phyloP scores from a whole-genome alignment of 2,888 invertebrate genomes.

The Lagria hirta region DNA sequence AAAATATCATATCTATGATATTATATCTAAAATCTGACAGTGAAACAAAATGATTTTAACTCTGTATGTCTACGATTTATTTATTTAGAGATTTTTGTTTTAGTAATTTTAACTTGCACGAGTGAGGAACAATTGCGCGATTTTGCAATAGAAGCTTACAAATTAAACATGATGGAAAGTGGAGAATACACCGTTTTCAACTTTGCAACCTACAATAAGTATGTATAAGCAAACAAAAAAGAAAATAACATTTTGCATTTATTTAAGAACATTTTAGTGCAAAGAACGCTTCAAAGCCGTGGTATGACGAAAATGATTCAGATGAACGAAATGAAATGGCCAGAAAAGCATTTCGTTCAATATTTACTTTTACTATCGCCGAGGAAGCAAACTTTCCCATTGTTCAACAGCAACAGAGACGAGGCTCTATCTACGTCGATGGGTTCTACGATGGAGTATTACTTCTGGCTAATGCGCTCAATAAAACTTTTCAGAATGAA shows the following conservation, averaged over 20 bases:
- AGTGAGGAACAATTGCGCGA: slow-evolving; percentile 85
- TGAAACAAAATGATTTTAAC: no score
- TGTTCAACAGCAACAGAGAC: slow-evolving; percentile 72
- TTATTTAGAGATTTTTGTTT: no score
- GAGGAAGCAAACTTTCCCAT: slow-evolving; percentile 68
- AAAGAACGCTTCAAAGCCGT: slow-evolving; percentile 62
- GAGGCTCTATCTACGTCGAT: slow-evolving; percentile 46
- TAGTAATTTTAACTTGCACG: slow-evolving; percentile 95
- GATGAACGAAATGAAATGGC: slow-evolving; percentile 81
- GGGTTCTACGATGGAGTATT: slow-evolving; percentile 96
- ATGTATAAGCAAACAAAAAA: no score
- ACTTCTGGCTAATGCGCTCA: slow-evolving; percentile 88
- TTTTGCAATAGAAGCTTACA: slow-evolving; percentile 91
- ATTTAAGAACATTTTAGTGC: slow-evolving; percentile 1
- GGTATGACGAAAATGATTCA: slow-evolving; percentile 81
- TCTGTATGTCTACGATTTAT: no score
- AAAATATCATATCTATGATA: no score
- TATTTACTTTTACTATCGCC: slow-evolving; percentile 85
- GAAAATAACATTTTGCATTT: slow-evolving; percentile 3
- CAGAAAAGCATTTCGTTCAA: slow-evolving; percentile 79
- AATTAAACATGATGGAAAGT: slow-evolving; percentile 91
- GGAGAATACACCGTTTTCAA: slow-evolving; percentile 99
- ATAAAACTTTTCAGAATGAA: slow-evolving; percentile 74
- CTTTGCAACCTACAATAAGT: slow-evolving; percentile 96
- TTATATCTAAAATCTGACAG: no score